Conservation (phyloP, 2,888 invertebrate genomes). For the Phorcus lineatus region DNA sequence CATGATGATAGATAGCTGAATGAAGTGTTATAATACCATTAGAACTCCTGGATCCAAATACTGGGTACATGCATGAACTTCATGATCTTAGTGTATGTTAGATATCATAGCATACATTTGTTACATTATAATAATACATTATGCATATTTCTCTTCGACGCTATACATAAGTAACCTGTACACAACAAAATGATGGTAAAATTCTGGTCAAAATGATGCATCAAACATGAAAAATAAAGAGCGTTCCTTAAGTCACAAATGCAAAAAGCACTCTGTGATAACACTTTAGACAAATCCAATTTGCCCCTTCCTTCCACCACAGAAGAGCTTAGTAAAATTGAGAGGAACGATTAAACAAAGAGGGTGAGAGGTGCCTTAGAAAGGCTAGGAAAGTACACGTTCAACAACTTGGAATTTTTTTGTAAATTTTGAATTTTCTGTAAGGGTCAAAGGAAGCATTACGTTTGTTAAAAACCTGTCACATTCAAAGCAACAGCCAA, state of each 20-base stretch:
- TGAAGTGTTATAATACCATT: neutral
- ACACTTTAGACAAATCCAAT: neutral
- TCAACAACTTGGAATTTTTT: slow-evolving; percentile 10
- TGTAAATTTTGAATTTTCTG: neutral
- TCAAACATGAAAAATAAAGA: neutral
- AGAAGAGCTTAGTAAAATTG: slow-evolving; percentile 1
- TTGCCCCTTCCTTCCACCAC: neutral
- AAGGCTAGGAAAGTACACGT: slow-evolving; percentile 3
- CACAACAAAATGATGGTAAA: slow-evolving; percentile 17
- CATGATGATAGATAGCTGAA: slow-evolving; percentile 12
- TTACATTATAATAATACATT: neutral
- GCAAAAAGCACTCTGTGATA: neutral
- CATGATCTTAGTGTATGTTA: slow-evolving; percentile 2
- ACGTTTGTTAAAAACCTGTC: slow-evolving; percentile 2
- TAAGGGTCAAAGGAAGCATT: neutral
- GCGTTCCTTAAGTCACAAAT: neutral
- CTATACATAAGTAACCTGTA: neutral
- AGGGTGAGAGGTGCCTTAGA: neutral
- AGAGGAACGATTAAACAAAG: slow-evolving; percentile 5
- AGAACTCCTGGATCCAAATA: neutral
- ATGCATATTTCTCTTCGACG: slow-evolving; percentile 2
- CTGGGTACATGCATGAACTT: neutral
- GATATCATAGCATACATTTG: neutral
- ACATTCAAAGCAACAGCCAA: slow-evolving; percentile 19
- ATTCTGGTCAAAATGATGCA: slow-evolving; percentile 4